Evolutionary conservation across 2,797 vertebrate genomes (phyloP), one percentile per base, ranked within the genome.

Genomic region (Microhierax caerulescens): DNA sequence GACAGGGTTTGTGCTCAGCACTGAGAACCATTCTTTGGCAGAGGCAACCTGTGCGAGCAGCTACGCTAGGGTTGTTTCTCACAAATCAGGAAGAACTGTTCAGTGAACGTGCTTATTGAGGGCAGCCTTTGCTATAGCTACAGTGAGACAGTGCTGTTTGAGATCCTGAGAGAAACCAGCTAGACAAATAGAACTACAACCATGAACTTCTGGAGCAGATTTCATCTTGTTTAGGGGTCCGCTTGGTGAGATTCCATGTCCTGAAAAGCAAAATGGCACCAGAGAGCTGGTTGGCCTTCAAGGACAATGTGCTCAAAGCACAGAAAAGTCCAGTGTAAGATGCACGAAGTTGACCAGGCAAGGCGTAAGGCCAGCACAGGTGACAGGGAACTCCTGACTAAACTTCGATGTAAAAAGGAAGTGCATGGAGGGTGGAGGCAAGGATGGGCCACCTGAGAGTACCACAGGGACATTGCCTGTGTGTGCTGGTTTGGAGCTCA

Each of bases 371-470:
- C 37, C 4, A 3, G 3, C 7, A 36, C 3, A 3, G 32, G 39
- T 8, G 6, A 64, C 25, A 50, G 20, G 10, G 10, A 68, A 28
- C 10, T 54, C 16, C 65, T 51, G 21, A 34, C 13, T 57, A 47
- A 75, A 12, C 10, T 65, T 3, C 1, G 4, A 25, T 34, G 30
- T 4, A 51, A n/a, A 77, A 73, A 47, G 7, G 13, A 77, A 25
- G 4, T 4, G 1, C 13, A 34, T 11, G 13, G 24, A 25, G 9
- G 2, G 4, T 36, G 13, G 24, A 90, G 19, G 12, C 15, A 64
- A 79, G 21, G 13, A 21, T 3, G 0, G 25, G 3, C 2, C 19
- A 36, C 8, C 8, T 34, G n/a, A 18, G 27, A 59, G 4, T 22
- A 53, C 5, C 11, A 32, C 30, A 51, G 36, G 73, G n/a, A 34